These are phyloP conservation scores for Hormiphora californensis DNA, from an alignment of 37 sponge, comb jelly and placozoan genomes.

Conservation along the genomic window DNA sequence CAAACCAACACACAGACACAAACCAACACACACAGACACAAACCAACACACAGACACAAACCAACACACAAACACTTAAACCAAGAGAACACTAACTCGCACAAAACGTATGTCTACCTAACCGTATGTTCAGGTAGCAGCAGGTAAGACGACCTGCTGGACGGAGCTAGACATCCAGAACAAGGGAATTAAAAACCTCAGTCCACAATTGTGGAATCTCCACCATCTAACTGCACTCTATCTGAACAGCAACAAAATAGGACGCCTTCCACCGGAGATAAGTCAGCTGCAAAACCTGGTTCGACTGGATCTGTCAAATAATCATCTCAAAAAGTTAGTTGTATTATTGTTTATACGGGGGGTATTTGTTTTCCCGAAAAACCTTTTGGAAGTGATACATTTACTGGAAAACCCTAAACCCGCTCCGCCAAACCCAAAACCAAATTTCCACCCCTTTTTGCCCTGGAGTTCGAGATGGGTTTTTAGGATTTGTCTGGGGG, in stretches of 20 bases:
- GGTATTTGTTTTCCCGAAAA: no score
- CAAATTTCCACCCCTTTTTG: no score
- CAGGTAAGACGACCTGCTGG: slow-evolving; percentile 49
- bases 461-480: no score
- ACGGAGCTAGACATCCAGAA: slow-evolving; percentile 17
- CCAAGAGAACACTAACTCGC: not conserved
- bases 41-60: no score
- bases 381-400: no score
- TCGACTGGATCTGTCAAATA: slow-evolving; percentile 83
- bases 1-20: no score
- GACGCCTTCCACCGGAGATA: slow-evolving; percentile 82
- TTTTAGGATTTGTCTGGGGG: no score
- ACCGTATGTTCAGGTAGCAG: slow-evolving; percentile 26
- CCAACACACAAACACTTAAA: not conserved
- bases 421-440: no score
- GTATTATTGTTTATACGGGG: not conserved
- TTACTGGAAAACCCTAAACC: no score
- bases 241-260: slow-evolving; percentile 69
- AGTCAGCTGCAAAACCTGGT: slow-evolving; percentile 61
- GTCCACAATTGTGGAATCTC: slow-evolving; percentile 69
- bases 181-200: slow-evolving; percentile 65
- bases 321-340: slow-evolving; percentile 67
- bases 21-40: no score
- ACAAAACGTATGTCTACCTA: not conserved
- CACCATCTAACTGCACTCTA: slow-evolving; percentile 71